These are phyloP conservation scores for Heliangelus exortis DNA, from an alignment of 2,797 vertebrate species.

Conservation along the genomic window DNA sequence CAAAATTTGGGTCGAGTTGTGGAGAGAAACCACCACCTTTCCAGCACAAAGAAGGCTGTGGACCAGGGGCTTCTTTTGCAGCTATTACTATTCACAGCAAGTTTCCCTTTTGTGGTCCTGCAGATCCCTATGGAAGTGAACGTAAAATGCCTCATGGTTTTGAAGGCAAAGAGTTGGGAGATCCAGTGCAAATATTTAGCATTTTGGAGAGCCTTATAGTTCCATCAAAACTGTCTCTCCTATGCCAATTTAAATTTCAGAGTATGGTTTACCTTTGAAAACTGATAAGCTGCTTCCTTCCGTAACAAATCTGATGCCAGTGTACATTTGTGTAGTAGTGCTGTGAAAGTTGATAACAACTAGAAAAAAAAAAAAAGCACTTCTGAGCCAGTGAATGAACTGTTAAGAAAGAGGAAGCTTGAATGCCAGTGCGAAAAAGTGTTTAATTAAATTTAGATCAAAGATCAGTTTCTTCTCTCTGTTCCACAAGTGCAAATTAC, in stretches of 20 bases:
- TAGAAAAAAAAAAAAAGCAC: neutral
- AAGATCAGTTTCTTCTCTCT: conserved; percentile 28
- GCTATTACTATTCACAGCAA: neutral
- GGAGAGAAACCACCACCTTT: neutral
- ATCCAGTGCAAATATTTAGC: neutral
- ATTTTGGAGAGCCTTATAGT: neutral
- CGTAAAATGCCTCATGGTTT: neutral
- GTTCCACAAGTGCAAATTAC: neutral
- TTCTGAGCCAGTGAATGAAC: neutral
- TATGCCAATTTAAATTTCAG: neutral
- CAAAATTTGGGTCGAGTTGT: neutral
- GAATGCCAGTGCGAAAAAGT: neutral
- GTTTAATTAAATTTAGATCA: conserved; percentile 50
- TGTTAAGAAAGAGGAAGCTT: neutral
- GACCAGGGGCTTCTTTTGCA: neutral
- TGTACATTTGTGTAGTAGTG: neutral
- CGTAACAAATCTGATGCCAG: neutral
- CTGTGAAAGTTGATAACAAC: neutral
- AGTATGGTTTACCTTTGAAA: neutral
- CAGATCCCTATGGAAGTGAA: neutral
- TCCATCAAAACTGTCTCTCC: neutral
- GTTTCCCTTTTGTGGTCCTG: neutral
- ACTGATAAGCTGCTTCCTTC: neutral
- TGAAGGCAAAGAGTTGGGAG: neutral
- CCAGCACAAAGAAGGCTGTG: neutral